These are phyloP conservation scores for Drosophila gunungcola DNA, from an alignment of 1,140 invertebrate species.

Conservation along the genomic window DNA sequence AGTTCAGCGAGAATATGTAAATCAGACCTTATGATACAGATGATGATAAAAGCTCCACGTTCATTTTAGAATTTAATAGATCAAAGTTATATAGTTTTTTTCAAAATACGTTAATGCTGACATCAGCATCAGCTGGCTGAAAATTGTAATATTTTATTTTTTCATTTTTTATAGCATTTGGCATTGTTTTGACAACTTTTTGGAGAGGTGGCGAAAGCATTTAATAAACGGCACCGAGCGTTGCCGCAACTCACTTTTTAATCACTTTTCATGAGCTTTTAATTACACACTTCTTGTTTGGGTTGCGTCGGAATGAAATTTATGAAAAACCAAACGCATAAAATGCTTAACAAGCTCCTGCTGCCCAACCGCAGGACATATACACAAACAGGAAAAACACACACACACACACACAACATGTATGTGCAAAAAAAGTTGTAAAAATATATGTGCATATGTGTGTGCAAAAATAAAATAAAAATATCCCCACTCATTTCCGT, in stretches of 20 bases:
- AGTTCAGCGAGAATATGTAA: conserved; percentile 7
- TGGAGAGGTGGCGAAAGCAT: conserved; percentile 47
- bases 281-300: conserved; percentile 64
- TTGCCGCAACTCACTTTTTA: conserved; percentile 76
- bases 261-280: conserved; percentile 81
- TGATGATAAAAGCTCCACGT: neutral
- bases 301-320: conserved; percentile 55
- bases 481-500: conserved; percentile 68
- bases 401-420: neutral
- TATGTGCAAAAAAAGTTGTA: conserved; percentile 9
- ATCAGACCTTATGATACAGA: neutral
- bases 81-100: neutral
- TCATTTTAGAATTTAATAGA: neutral
- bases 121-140: conserved; percentile 27
- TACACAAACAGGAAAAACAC: neutral
- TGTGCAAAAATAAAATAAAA: conserved; percentile 25
- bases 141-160: conserved; percentile 25
- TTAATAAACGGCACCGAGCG: conserved; percentile 65
- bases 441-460: neutral
- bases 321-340: conserved; percentile 69
- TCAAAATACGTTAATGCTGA: conserved; percentile 1
- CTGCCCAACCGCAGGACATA: conserved; percentile 36
- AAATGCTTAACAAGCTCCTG: conserved; percentile 67
- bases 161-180: conserved; percentile 16
- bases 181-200: conserved; percentile 75